Evolutionary conservation across 2,888 invertebrate genomes (phyloP).

Genomic region (Chrysodeixis includens): DNA sequence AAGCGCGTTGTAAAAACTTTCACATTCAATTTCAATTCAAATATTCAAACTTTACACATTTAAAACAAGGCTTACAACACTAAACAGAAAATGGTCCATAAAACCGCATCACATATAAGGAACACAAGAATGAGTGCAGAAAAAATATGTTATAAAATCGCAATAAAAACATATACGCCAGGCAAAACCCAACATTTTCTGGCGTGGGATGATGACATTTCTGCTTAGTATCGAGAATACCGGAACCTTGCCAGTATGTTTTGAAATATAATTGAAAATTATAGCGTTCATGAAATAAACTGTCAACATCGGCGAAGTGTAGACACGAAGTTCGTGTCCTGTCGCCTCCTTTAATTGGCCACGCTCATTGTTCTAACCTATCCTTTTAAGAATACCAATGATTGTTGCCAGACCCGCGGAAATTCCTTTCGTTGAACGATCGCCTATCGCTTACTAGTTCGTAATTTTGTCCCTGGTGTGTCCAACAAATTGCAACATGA

Average conservation of each 20-base stretch:
- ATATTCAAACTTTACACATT: neutral
- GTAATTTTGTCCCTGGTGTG: conserved; percentile 67
- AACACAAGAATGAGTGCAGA: conserved; percentile 33
- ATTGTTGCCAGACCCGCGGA: conserved; percentile 61
- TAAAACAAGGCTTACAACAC: conserved; percentile 11
- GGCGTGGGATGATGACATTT: conserved; percentile 71
- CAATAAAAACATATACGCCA: conserved; percentile 59
- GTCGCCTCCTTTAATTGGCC: conserved; percentile 80
- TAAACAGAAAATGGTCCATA: conserved; percentile 22
- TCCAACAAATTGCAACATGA: conserved; percentile 68
- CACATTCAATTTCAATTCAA: conserved; percentile 1
- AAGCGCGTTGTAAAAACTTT: neutral
- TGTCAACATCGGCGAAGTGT: conserved; percentile 72
- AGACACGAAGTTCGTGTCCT: conserved; percentile 79
- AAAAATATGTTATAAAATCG: conserved; percentile 55
- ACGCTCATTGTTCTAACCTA: conserved; percentile 73
- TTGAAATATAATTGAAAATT: conserved; percentile 79
- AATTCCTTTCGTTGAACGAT: conserved; percentile 70
- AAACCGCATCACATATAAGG: conserved; percentile 16
- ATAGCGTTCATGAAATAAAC: conserved; percentile 75
- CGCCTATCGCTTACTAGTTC: conserved; percentile 56
- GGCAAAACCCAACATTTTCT: conserved; percentile 53
- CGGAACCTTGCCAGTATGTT: conserved; percentile 64
- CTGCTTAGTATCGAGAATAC: conserved; percentile 64
- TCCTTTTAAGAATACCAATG: conserved; percentile 69